Percentiles rank a stretch among this genome's conserved stretches.
Evolutionary conservation across 2,888 invertebrate genomes (phyloP).

Genomic region (Rambutsinella grinnellia): DNA sequence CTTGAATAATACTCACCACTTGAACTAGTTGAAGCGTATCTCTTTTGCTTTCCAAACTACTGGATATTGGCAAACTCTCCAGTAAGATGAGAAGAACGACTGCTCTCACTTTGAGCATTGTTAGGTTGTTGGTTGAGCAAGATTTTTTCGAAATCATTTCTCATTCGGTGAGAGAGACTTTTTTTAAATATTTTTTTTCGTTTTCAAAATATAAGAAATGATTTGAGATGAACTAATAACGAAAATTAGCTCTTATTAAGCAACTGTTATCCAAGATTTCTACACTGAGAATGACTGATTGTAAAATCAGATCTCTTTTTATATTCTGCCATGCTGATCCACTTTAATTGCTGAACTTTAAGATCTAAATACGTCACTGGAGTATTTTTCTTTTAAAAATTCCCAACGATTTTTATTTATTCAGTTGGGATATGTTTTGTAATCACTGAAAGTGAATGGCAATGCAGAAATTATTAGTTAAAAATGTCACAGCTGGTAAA

Average conservation of each 20-base stretch:
- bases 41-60: no score
- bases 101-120: no score
- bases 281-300: constrained; percentile 30
- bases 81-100: no score
- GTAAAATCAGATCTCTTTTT: constrained; percentile 34
- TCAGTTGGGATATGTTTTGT: neutral
- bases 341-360: neutral
- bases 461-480: neutral
- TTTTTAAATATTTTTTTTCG: neutral
- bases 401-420: neutral
- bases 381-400: neutral
- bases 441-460: neutral
- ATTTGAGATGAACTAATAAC: neutral
- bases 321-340: constrained; percentile 40
- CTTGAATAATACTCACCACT: no score
- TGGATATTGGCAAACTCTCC: no score
- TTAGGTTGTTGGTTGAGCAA: no score
- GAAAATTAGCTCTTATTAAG: neutral
- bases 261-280: constrained; percentile 31
- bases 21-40: constrained; percentile 46
- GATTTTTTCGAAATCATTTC: constrained; percentile 19
- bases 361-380: neutral
- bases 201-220: neutral
- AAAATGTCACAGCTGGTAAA: neutral
- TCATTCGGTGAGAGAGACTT: neutral